Percentiles rank a stretch among this genome's conserved stretches.
phyloP scores from a whole-genome alignment of 2,888 invertebrate genomes.

The Dasypolia templi region DNA sequence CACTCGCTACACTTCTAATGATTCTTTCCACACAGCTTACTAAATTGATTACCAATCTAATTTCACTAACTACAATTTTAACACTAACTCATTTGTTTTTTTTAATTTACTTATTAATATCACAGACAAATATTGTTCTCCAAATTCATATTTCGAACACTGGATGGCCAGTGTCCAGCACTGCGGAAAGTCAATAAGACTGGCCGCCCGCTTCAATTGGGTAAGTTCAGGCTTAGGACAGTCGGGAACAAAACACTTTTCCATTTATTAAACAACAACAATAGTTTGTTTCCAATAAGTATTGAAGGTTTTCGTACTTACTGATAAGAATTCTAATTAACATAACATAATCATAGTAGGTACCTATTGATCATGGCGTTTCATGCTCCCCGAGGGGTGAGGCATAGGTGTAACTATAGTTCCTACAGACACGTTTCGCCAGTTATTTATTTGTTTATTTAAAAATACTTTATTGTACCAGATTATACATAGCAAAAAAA shows the following conservation, averaged over 20 bases:
- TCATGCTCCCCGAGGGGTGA: neutral
- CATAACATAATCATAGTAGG: neutral
- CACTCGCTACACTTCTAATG: constrained; percentile 38
- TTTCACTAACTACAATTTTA: constrained; percentile 2
- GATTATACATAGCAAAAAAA: neutral
- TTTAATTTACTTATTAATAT: neutral
- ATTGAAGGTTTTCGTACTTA: neutral
- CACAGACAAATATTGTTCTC: constrained; percentile 19
- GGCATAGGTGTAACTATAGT: neutral
- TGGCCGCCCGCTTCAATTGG: constrained; percentile 58
- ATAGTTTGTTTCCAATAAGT: neutral
- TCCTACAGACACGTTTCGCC: neutral
- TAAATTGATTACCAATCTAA: constrained; percentile 12
- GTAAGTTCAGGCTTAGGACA: constrained; percentile 44
- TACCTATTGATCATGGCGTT: no score
- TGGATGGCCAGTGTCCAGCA: constrained; percentile 29
- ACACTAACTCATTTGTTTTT: neutral
- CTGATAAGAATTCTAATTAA: neutral
- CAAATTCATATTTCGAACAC: constrained; percentile 41
- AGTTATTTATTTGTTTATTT: neutral
- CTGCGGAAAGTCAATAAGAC: constrained; percentile 56
- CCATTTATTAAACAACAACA: neutral
- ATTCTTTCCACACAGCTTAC: constrained; percentile 17
- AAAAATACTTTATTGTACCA: neutral
- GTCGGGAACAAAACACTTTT: constrained; percentile 47